A percentile compares a stretch with the other conserved stretches of the same genome.
Evolutionary conservation across 2,113 vertebrate species (phyloP).

Genomic region (Cryptoleucopteryx plumbea): DNA sequence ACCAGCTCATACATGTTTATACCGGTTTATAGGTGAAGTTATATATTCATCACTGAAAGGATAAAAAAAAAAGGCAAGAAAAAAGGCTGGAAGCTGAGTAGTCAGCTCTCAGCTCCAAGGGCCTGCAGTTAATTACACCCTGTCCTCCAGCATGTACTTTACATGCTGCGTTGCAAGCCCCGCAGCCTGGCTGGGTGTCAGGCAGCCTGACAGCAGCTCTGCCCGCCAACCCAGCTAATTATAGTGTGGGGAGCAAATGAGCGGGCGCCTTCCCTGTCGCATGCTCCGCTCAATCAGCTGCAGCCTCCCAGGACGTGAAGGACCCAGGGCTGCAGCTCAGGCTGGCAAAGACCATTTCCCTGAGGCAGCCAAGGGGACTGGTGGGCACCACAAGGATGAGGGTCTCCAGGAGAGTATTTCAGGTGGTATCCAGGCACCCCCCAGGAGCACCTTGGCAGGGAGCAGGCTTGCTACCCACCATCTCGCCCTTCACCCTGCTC

Average conservation of each 20-base stretch:
- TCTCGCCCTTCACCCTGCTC: not conserved
- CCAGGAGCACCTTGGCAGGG: not conserved
- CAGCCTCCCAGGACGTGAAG: not conserved
- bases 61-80: not conserved
- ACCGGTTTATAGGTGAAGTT: not conserved
- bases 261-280: not conserved
- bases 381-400: not conserved
- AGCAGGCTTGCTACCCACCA: not conserved
- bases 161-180: not conserved
- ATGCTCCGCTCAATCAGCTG: not conserved
- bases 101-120: not conserved
- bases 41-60: not conserved
- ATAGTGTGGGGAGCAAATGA: not conserved
- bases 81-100: not conserved
- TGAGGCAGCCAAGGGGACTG: no score
- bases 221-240: not conserved
- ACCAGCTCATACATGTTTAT: not conserved
- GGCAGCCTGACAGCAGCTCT: not conserved
- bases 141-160: not conserved
- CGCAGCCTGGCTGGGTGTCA: not conserved
- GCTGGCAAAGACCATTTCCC: not conserved
- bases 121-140: not conserved
- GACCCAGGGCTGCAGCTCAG: not conserved
- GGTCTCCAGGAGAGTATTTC: not conserved
- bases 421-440: not conserved